Evolutionary conservation across 1,140 invertebrate species (phyloP), one percentile per base, ranked within the genome.

Genomic region (Drosophila lacertosa): DNA sequence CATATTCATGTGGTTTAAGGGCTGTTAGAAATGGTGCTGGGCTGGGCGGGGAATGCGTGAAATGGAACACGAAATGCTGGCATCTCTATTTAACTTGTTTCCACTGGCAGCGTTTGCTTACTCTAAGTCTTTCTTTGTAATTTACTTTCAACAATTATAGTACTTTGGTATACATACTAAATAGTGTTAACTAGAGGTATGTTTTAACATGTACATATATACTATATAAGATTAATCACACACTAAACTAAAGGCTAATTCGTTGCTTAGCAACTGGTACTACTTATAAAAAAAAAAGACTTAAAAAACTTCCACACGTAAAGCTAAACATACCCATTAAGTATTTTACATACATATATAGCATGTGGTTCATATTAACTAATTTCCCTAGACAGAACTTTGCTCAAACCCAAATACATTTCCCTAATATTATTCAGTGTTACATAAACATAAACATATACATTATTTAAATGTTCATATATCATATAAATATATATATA

Each of bases 391-490:
- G 39, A 54, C 48, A 71, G 57, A 22, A 15, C 57, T 45, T 22
- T 53, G 6, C n/a, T 1, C 37, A n/a, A n/a, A n/a, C n/a, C n/a
- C n/a, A n/a, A n/a, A 37, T 24, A 54, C 40, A 59, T 59, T 62
- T 32, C 37, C 54, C 42, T 35, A 39, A 64, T 68, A 68, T 77
- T 77, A 74, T 44, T 88, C 80, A 74, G 50, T 89, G 82, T 88
- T 86, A 72, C 73, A 81, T 74, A 72, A 32, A 72, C 74, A 78
- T 77, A 55, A 29, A n/a, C n/a, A n/a, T n/a, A n/a, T 57, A 54
- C 37, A 69, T 59, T 44, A 71, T 53, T 39, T 83, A 75, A 88
- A 70, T 88, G 82, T 88, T 88, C 81, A 82, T 82, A 78, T 79
- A 63, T 47, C 66, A 77, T 48, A 62, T 40, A 37, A 13, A 13